phyloP scores from a whole-genome alignment of 2,113 vertebrate genomes.

The Ranitomeya imitator region DNA sequence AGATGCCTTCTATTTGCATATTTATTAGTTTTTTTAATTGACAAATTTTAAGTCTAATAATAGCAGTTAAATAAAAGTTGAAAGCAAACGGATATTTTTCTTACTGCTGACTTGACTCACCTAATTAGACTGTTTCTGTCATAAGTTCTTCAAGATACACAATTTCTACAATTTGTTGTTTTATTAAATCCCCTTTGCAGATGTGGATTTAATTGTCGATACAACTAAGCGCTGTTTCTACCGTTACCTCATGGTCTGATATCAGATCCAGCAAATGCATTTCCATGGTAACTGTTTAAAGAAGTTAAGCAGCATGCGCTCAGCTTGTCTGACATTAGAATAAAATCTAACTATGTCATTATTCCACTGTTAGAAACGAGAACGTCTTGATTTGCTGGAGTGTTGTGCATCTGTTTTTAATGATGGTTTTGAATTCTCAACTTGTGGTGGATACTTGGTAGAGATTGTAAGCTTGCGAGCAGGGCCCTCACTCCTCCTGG shows the following conservation, averaged over 20 bases:
- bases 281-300: conserved; percentile 59
- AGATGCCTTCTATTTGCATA: background rate
- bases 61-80: background rate
- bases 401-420: background rate
- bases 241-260: conserved; percentile 44
- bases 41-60: too few species aligned
- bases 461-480: too few species aligned
- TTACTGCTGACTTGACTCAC: background rate
- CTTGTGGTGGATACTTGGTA: background rate
- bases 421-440: background rate
- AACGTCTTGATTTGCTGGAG: background rate
- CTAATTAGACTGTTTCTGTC: background rate
- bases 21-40: background rate
- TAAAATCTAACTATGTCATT: conserved; percentile 40
- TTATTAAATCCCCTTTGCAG: background rate
- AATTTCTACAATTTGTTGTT: background rate
- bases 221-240: conserved; percentile 30
- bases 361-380: conserved; percentile 9
- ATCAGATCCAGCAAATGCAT: conserved; percentile 58
- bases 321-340: conserved; percentile 43
- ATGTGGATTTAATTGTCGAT: conserved; percentile 36
- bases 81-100: background rate
- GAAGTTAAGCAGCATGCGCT: conserved; percentile 54
- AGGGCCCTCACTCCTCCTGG: too few species aligned
- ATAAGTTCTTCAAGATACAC: background rate